Evolutionary conservation across 2,888 invertebrate species (phyloP), one percentile per base, ranked within the genome.

Genomic region (Chalcis sispes): DNA sequence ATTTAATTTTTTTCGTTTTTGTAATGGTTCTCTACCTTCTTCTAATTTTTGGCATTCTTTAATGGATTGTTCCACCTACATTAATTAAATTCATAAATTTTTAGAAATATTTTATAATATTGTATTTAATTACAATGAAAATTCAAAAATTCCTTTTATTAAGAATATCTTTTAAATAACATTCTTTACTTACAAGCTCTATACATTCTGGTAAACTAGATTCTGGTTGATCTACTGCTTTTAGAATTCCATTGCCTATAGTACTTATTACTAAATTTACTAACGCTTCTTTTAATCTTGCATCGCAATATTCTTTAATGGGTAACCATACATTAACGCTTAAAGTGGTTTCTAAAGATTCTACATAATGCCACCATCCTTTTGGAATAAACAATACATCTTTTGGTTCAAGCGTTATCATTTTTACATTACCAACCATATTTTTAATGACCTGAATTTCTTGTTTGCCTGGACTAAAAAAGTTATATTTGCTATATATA

Each of bases 351-450:
- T 90, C 89, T 52, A 90, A 77, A 77, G 91, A 91, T 89, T 96
- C 95, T 0, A 98, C 98, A 90, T 95, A 98, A 90, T 98, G 98
- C 98, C 98, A 99, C 98, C 98, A 99, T 77, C 95, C 94, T 77
- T 92, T 92, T 0, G 98, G 98, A 7, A 99, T 95, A 83, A 95
- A 92, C 42, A 99, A 89, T 0, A 96, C 94, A 89, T 98, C 96
- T 0, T 97, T 97, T 10, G 96, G 94, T 58, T 93, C 90, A 64
- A 98, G 89, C 69, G 92, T 91, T 36, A 96, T 92, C 78, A 92
- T 88, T 78, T 90, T 90, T 0, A 89, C 90, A 27, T 89, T 89
- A 73, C 83, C 86, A 87, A 90, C 79, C 15, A 89, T 85, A 48
- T 75, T 86, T 77, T 82, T 80, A 46, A 86, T 88, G 90, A 91